phyloP scores from a whole-genome alignment of 2,888 invertebrate species.

The Lasius fuliginosus region DNA sequence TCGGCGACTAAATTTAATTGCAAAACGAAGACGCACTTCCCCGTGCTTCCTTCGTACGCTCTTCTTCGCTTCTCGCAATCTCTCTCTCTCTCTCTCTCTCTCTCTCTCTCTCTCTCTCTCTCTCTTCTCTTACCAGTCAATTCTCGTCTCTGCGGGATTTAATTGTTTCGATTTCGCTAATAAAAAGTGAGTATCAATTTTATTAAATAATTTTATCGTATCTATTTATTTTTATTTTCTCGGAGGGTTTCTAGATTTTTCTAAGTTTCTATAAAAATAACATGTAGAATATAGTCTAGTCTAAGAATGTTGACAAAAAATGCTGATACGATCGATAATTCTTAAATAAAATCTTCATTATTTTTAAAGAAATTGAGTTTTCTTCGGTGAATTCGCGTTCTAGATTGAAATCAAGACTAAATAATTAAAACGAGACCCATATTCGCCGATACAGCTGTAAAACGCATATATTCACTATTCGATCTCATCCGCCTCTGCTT shows the following conservation, averaged over 20 bases:
- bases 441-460: background rate
- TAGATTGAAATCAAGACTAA: constrained; percentile 1
- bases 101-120: constrained; percentile 43
- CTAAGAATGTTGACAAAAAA: background rate
- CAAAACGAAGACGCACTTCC: constrained; percentile 67
- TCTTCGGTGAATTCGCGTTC: background rate
- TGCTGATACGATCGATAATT: constrained; percentile 10
- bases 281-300: background rate
- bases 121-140: constrained; percentile 54
- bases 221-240: background rate
- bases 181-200: constrained; percentile 4
- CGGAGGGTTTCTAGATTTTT: background rate
- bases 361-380: background rate
- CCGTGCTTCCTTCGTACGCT: constrained; percentile 63
- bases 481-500: background rate
- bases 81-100: constrained; percentile 52
- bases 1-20: constrained; percentile 77
- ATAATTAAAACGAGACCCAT: constrained; percentile 15
- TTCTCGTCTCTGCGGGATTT: constrained; percentile 2
- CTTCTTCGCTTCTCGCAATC: constrained; percentile 36
- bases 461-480: background rate
- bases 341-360: background rate
- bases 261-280: background rate
- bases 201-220: background rate
- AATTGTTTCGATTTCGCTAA: background rate